Conservation (phyloP, 1,140 invertebrate genomes). For the Atta colombica region DNA sequence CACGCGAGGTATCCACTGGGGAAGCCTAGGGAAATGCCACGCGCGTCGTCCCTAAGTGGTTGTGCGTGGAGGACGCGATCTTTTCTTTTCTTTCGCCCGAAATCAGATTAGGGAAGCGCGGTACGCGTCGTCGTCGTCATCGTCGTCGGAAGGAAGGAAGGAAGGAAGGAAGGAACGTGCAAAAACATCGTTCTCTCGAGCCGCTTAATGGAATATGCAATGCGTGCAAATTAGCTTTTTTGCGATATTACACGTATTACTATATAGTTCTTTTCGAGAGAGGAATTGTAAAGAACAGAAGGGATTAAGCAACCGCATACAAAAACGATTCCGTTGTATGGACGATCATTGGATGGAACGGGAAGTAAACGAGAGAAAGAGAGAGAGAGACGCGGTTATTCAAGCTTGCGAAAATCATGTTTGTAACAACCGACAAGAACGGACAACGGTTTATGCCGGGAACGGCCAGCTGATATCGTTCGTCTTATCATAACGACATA, state of each 20-base stretch:
- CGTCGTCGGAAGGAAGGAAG: not conserved
- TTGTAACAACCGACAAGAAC: constrained; percentile 29
- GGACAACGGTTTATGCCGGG: constrained; percentile 19
- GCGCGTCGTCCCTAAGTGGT: constrained; percentile 54
- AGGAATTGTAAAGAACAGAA: not conserved
- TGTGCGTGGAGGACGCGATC: constrained; percentile 29
- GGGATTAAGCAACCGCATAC: not conserved
- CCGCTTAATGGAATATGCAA: constrained; percentile 65
- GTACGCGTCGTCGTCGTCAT: not conserved
- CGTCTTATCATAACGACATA: constrained; percentile 36
- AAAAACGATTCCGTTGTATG: constrained; percentile 61
- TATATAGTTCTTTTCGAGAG: not conserved
- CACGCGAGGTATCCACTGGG: constrained; percentile 59
- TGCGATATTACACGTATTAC: not conserved
- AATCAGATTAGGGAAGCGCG: constrained; percentile 51
- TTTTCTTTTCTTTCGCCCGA: constrained; percentile 2
- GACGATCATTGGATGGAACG: not conserved
- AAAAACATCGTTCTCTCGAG: constrained; percentile 2
- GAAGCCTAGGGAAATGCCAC: constrained; percentile 24
- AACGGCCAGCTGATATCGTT: constrained; percentile 33
- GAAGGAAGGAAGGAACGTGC: not conserved
- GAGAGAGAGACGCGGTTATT: not conserved
- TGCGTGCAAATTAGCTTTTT: constrained; percentile 23
- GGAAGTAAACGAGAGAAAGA: constrained; percentile 17
- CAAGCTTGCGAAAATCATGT: constrained; percentile 33